Percentiles rank a stretch among this genome's conserved stretches.
These are phyloP conservation scores for Darevskia nairensis DNA, from an alignment of 2,797 vertebrate genomes.

Conservation along the genomic window DNA sequence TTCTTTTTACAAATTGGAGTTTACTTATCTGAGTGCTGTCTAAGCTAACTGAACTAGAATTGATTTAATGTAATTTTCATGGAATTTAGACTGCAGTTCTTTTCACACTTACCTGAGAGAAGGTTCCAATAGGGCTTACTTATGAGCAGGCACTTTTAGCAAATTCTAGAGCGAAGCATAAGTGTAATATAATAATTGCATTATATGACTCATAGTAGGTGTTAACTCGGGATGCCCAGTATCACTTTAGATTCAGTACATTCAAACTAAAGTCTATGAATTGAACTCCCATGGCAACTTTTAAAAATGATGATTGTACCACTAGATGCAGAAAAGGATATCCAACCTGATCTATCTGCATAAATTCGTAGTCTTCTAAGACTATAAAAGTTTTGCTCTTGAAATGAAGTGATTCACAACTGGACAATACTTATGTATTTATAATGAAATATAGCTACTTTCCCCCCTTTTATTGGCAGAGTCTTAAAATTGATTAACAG, in stretches of 20 bases:
- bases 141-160: background rate
- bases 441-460: conserved; percentile 33
- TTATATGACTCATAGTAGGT: background rate
- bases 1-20: no score
- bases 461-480: conserved; percentile 41
- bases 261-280: background rate
- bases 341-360: conserved; percentile 49
- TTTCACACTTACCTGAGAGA: background rate
- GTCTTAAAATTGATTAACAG: conserved; percentile 60
- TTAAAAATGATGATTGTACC: conserved; percentile 18
- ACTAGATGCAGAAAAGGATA: conserved; percentile 38
- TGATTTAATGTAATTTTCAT: no score
- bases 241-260: conserved; percentile 45
- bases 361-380: conserved; percentile 55
- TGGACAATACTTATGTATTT: conserved; percentile 37
- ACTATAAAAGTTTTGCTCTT: conserved; percentile 61
- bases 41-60: no score
- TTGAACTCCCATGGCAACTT: conserved; percentile 38
- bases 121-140: background rate
- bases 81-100: no score
- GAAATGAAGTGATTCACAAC: conserved; percentile 49
- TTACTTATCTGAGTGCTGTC: no score
- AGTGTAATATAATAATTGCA: background rate
- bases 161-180: background rate
- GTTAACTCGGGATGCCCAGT: conserved; percentile 32